These are phyloP conservation scores for Himalopsyche phryganea DNA, from an alignment of 1,140 invertebrate genomes.

Conservation along the genomic window DNA sequence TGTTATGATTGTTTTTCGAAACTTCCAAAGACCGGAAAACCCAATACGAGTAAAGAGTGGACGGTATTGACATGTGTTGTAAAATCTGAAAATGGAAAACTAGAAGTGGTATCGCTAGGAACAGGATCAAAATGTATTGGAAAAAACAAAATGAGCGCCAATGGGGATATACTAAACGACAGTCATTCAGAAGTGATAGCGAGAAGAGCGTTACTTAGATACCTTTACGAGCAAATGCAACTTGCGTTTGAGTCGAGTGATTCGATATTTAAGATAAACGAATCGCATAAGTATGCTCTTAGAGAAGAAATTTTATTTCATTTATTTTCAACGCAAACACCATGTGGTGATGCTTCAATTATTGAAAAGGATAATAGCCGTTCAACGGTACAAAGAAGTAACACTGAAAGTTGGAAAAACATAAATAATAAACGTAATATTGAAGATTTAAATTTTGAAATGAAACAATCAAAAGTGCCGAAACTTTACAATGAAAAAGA, in stretches of 20 bases:
- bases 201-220: constrained; percentile 75
- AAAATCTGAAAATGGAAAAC: constrained; percentile 1
- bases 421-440: background rate
- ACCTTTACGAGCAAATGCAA: constrained; percentile 65
- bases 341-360: constrained; percentile 89
- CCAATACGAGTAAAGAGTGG: constrained; percentile 17
- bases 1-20: constrained; percentile 15
- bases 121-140: constrained; percentile 92
- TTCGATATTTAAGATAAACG: constrained; percentile 44
- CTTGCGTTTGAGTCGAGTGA: constrained; percentile 39
- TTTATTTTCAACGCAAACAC: constrained; percentile 82
- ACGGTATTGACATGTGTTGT: constrained; percentile 24
- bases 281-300: constrained; percentile 43
- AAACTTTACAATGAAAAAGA: constrained; percentile 38
- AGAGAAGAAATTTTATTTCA: constrained; percentile 69
- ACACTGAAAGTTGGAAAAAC: background rate
- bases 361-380: background rate
- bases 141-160: constrained; percentile 59
- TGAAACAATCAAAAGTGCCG: constrained; percentile 37
- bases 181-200: constrained; percentile 90
- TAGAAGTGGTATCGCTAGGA: constrained; percentile 71
- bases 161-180: constrained; percentile 77
- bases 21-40: constrained; percentile 25
- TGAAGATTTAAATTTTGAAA: background rate
- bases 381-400: no score